A percentile compares a stretch with the other conserved stretches of the same genome.
Evolutionary conservation across 2,797 vertebrate genomes (phyloP).

Genomic region (Sebastes matsubarae): DNA sequence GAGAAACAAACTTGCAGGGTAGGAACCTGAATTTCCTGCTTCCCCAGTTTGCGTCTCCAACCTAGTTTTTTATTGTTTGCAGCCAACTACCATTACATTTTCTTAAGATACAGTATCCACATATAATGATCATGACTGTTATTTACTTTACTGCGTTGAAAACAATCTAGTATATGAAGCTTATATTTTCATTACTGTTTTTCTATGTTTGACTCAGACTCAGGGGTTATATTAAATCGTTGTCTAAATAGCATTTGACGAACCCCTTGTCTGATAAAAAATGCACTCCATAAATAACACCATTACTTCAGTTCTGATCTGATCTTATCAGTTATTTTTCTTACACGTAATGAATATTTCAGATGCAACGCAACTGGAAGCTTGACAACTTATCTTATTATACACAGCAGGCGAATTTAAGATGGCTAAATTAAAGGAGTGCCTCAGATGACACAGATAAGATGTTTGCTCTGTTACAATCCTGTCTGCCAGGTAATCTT

Average conservation of each 20-base stretch:
- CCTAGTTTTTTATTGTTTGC: background rate
- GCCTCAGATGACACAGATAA: background rate
- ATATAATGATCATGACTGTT: background rate
- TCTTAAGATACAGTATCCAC: background rate
- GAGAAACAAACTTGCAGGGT: background rate
- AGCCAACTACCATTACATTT: background rate
- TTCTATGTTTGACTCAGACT: background rate
- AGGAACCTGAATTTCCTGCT: slow-evolving; percentile 5
- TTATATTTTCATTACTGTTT: background rate
- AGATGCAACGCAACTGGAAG: background rate
- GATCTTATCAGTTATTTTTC: background rate
- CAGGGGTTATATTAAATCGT: background rate
- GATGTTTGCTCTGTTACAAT: background rate
- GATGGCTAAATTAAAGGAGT: background rate
- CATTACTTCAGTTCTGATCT: background rate
- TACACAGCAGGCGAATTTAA: background rate
- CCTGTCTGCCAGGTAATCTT: background rate
- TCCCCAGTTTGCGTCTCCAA: background rate
- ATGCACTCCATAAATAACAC: background rate
- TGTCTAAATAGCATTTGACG: background rate
- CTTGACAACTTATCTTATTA: background rate
- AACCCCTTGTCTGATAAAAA: background rate
- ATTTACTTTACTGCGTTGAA: background rate
- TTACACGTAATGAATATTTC: background rate
- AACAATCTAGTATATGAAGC: background rate